Evolutionary conservation across 1,140 invertebrate species (phyloP).

Genomic region (Drosophila micromelanica): DNA sequence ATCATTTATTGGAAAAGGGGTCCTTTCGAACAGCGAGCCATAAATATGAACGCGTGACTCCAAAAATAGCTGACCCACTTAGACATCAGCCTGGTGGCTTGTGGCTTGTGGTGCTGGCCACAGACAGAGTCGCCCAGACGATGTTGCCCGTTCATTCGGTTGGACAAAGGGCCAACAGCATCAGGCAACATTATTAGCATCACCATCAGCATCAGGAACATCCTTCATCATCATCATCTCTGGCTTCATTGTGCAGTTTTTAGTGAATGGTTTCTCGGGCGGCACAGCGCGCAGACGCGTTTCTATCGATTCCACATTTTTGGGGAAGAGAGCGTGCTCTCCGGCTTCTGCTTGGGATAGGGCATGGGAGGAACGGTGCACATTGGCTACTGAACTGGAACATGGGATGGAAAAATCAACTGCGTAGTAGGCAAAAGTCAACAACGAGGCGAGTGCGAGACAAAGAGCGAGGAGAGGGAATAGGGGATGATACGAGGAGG

Average conservation of each 20-base stretch:
- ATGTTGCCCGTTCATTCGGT: slow-evolving; percentile 20
- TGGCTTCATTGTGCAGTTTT: slow-evolving; percentile 39
- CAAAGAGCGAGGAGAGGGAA: no score
- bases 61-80: slow-evolving; percentile 74
- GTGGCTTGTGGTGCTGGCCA: slow-evolving; percentile 2
- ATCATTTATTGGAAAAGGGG: not conserved
- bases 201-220: no score
- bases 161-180: slow-evolving; percentile 1
- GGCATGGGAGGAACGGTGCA: slow-evolving; percentile 45
- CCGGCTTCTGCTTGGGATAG: slow-evolving; percentile 72
- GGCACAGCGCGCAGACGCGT: slow-evolving; percentile 52
- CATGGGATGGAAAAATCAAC: slow-evolving; percentile 74
- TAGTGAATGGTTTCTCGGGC: slow-evolving; percentile 68
- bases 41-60: slow-evolving; percentile 45
- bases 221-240: slow-evolving; percentile 41
- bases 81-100: no score
- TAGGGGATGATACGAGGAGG: no score
- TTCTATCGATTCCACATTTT: slow-evolving; percentile 56
- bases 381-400: slow-evolving; percentile 21
- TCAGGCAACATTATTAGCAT: no score
- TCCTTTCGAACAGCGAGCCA: not conserved
- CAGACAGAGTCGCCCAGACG: slow-evolving; percentile 17
- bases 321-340: slow-evolving; percentile 34
- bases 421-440: slow-evolving; percentile 79
- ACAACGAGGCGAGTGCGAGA: no score